Conservation (phyloP, 2,888 invertebrate species). For the Acronicta alni region DNA sequence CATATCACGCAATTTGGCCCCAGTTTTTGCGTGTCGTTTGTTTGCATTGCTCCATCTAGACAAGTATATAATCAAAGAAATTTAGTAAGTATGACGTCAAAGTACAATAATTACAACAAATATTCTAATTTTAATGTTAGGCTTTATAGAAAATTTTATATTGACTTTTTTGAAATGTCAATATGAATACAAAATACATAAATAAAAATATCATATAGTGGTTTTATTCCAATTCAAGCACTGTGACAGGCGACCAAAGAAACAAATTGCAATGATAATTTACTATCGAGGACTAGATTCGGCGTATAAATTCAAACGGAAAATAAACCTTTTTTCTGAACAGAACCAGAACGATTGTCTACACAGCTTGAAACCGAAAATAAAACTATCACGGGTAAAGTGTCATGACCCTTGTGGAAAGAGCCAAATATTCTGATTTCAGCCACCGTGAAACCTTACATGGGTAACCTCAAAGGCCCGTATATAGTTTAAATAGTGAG, state of each 20-base stretch:
- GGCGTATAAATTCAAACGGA: conserved; percentile 51
- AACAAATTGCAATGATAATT: conserved; percentile 50
- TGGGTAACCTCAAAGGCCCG: conserved; percentile 10
- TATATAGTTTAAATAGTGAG: conserved; percentile 18
- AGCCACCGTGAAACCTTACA: conserved; percentile 15
- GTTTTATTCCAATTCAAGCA: conserved; percentile 20
- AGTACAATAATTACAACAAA: conserved; percentile 1
- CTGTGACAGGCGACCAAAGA: conserved; percentile 24
- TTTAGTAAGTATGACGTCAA: conserved; percentile 6
- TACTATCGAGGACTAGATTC: conserved; percentile 47
- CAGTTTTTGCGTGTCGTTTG: no score
- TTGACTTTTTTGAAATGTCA: no score
- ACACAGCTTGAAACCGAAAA: conserved; percentile 42
- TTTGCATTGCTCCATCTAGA: no score
- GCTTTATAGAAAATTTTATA: no score
- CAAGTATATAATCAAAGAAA: no score
- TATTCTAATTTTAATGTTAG: no score
- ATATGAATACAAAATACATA: no score
- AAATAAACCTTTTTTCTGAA: conserved; percentile 45
- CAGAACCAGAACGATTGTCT: conserved; percentile 40
- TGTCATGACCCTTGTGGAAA: conserved; percentile 33
- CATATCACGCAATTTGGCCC: no score
- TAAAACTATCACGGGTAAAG: conserved; percentile 44
- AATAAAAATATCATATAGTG: conserved; percentile 17
- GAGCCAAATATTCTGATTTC: conserved; percentile 27